Base-by-base conservation (phyloP, 2,797 vertebrate genomes). In the Anguilla anguilla region DNA sequence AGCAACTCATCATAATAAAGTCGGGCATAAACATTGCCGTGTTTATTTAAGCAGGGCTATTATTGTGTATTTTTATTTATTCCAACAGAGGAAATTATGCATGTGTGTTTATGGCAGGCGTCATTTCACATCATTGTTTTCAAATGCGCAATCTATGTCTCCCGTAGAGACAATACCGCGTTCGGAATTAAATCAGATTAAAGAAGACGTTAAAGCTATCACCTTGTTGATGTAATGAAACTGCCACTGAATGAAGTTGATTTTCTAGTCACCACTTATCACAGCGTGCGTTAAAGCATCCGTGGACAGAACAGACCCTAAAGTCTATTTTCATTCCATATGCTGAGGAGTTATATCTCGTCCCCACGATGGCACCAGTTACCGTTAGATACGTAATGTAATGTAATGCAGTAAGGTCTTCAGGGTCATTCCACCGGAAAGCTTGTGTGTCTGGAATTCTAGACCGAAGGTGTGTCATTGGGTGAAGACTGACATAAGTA, bases 1-100 rank as follows among this genome's bases (percentile, higher is more conserved):
- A 92, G 94, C 93, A 91, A 93, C 94, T 94, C 93, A 93, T 96
- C 94, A 94, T 94, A 95, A 94, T 94, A 91, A 94, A 94, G 92
- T 92, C 86, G 43, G 90, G 90, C 93, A 92, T 92, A 94, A 95
- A 94, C 93, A 95, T 93, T 91, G 93, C 25, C 1, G 25, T 86
- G 43, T 86, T 72, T 93, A 64, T 74, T 74, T 57, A 86, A 55
- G 64, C 67, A 9, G 6, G 25, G 64, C 69, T n/a, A 77, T 57
- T 86, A 59, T 25, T 57, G 46, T 39, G 17, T 28, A 7, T n/a
- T 72, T 72, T 72, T 17, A 57, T 79, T 86, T 57, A 11, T 86
- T 85, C 51, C 31, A 86, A 83, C 88, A 88, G 91, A 94, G 90
- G 84, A 93, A 94, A 95, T 93, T 92, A 91, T 92, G 92, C 61